Conservation (phyloP, 2,113 vertebrate species). For the Meriones unguiculatus region DNA sequence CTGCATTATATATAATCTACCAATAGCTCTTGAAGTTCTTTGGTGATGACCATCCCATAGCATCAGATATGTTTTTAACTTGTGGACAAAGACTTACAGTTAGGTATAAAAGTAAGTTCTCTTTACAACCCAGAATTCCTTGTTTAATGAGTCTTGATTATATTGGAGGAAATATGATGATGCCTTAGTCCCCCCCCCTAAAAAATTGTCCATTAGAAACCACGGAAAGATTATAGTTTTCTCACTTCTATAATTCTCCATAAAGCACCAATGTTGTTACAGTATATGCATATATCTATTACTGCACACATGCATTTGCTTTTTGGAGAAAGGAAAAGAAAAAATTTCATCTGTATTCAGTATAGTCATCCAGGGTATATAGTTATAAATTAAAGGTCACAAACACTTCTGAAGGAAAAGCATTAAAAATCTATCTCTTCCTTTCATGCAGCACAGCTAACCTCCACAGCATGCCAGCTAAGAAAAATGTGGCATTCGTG, state of each 20-base stretch:
- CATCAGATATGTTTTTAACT: background rate
- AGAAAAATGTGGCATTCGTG: background rate
- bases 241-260: slow-evolving; percentile 58
- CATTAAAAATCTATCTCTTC: slow-evolving; percentile 55
- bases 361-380: slow-evolving; percentile 61
- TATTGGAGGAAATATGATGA: background rate
- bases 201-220: background rate
- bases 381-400: slow-evolving; percentile 73
- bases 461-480: slow-evolving; percentile 40
- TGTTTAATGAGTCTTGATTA: background rate
- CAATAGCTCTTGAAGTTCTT: slow-evolving; percentile 28
- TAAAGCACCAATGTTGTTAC: slow-evolving; percentile 23
- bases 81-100: background rate
- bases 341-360: slow-evolving; percentile 37
- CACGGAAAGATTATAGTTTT: slow-evolving; percentile 30
- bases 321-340: slow-evolving; percentile 58
- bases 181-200: background rate
- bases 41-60: background rate
- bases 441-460: slow-evolving; percentile 18
- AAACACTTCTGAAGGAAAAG: slow-evolving; percentile 68
- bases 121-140: background rate
- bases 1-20: background rate
- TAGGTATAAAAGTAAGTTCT: background rate
- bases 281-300: background rate
- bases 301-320: background rate